These are phyloP conservation scores for Nettapus auritus DNA, from an alignment of 2,113 vertebrate species.

Conservation along the genomic window DNA sequence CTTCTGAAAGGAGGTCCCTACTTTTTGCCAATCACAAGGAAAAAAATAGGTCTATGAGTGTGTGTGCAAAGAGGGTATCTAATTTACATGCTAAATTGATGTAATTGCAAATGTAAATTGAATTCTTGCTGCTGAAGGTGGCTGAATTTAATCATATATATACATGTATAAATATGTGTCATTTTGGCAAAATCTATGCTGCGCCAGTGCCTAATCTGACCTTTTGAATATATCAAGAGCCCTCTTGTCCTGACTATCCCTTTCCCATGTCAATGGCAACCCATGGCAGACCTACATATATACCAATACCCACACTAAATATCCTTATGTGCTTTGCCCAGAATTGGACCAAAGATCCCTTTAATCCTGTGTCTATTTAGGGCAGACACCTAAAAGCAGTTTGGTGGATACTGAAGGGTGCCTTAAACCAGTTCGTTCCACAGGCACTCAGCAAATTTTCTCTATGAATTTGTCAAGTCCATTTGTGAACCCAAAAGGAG, in stretches of 20 bases:
- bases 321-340: background rate
- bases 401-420: background rate
- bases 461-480: background rate
- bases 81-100: slow-evolving; percentile 20
- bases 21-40: background rate
- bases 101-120: slow-evolving; percentile 10
- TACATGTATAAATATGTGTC: background rate
- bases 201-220: background rate
- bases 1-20: background rate
- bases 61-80: background rate
- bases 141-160: background rate
- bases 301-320: background rate
- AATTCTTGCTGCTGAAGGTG: background rate
- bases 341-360: background rate
- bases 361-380: background rate
- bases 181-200: background rate
- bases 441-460: background rate
- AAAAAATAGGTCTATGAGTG: background rate
- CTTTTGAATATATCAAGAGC: background rate
- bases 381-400: background rate
- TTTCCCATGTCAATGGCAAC: background rate
- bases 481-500: background rate
- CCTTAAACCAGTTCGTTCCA: background rate
- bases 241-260: background rate
- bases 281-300: background rate